Conservation (phyloP, 2,113 vertebrate genomes). For the Paratilapia polleni region DNA sequence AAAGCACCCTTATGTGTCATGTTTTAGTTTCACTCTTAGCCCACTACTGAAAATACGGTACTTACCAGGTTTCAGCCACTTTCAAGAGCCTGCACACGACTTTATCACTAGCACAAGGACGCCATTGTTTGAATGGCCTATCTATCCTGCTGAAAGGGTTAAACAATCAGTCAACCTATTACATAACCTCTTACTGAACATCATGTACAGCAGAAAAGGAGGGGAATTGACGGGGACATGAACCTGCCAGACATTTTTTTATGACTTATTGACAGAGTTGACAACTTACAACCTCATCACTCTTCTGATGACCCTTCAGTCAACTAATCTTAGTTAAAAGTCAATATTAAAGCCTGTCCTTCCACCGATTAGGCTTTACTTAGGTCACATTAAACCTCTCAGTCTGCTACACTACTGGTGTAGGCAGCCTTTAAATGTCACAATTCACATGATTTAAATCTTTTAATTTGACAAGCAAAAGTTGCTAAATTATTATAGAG, state of each 20-base stretch:
- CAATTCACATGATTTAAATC: no score
- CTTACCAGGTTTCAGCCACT: not conserved
- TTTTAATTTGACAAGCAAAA: no score
- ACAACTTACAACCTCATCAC: not conserved
- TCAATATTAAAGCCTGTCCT: not conserved
- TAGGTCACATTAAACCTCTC: no score
- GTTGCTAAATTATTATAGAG: no score
- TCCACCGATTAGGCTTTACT: no score
- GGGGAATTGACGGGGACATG: not conserved
- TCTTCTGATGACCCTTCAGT: not conserved
- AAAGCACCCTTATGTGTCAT: not conserved
- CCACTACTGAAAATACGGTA: no score
- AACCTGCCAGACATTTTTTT: not conserved
- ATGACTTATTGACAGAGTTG: not conserved
- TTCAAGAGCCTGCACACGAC: not conserved
- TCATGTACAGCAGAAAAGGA: not conserved
- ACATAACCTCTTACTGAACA: not conserved
- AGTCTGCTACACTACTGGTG: no score
- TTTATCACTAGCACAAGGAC: slow-evolving; percentile 13
- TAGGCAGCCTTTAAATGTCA: no score
- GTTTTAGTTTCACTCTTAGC: not conserved
- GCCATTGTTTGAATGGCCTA: slow-evolving; percentile 6
- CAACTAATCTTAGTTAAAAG: not conserved
- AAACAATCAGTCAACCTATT: not conserved
- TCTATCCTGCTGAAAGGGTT: slow-evolving; percentile 3